phyloP scores from a whole-genome alignment of 2,797 vertebrate species.

The Typhlichthys eigenmanni region DNA sequence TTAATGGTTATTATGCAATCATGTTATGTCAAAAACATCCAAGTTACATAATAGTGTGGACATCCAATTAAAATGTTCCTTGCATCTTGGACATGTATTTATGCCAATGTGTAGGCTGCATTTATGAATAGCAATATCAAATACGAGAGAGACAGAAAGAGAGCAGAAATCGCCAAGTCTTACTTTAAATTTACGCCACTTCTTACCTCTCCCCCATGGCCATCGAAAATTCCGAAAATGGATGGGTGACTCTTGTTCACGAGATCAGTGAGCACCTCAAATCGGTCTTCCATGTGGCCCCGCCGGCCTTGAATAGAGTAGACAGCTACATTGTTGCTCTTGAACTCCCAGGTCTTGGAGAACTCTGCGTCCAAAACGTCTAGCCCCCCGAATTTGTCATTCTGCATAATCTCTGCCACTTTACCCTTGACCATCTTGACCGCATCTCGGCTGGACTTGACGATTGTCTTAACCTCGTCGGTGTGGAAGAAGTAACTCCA shows the following conservation, averaged over 20 bases:
- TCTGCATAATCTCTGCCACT: slow-evolving; percentile 98
- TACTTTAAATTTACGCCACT: slow-evolving; percentile 45
- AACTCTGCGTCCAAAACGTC: slow-evolving; percentile 94
- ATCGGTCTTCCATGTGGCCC: slow-evolving; percentile 99
- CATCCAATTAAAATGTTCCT: slow-evolving; percentile 17
- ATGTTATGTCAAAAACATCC: slow-evolving; percentile 4
- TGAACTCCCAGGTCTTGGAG: slow-evolving; percentile 98
- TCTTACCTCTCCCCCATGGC: slow-evolving; percentile 94
- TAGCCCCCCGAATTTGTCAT: slow-evolving; percentile 90
- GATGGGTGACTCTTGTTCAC: slow-evolving; percentile 95
- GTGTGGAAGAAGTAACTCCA: slow-evolving; percentile 99
- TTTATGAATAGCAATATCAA: neutral
- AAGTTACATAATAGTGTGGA: slow-evolving; percentile 13
- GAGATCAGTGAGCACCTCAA: slow-evolving; percentile 91
- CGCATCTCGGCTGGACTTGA: slow-evolving; percentile 98
- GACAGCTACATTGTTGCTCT: slow-evolving; percentile 94
- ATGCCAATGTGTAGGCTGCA: neutral
- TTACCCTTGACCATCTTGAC: slow-evolving; percentile 99
- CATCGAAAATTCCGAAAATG: slow-evolving; percentile 97
- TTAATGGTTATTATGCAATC: neutral
- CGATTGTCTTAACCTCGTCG: slow-evolving; percentile 98
- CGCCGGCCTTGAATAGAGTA: slow-evolving; percentile 98
- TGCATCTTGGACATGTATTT: slow-evolving; percentile 15
- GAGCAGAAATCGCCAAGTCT: neutral
- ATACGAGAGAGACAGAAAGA: neutral